Conservation (phyloP, 2,113 vertebrate species). For the Microtus oregoni region DNA sequence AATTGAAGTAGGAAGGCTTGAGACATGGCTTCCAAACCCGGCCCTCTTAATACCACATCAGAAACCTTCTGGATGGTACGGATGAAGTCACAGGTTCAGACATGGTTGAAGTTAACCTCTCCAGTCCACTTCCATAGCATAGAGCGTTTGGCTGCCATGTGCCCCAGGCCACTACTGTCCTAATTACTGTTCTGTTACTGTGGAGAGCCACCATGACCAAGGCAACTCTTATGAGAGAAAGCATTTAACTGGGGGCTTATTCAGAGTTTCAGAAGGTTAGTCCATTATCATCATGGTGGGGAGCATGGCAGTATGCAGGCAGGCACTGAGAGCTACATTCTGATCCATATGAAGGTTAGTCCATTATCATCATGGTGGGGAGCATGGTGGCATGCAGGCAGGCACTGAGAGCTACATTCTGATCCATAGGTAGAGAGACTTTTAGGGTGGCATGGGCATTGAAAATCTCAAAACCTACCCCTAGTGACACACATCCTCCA, state of each 20-base stretch:
- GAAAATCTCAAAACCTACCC: not conserved
- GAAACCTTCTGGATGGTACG: not conserved
- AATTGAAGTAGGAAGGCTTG: not conserved
- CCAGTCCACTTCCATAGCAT: too few species aligned
- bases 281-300: not conserved
- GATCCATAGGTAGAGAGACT: not conserved
- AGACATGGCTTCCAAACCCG: not conserved
- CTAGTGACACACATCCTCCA: not conserved
- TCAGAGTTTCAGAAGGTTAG: not conserved
- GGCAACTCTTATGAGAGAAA: not conserved
- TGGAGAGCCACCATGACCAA: not conserved
- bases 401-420: not conserved
- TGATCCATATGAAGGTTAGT: not conserved
- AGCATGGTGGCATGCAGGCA: not conserved
- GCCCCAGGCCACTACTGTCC: not conserved
- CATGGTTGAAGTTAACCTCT: not conserved
- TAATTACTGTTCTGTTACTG: not conserved
- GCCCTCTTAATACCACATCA: not conserved
- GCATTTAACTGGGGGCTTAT: not conserved
- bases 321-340: not conserved
- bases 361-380: not conserved
- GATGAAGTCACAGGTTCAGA: not conserved
- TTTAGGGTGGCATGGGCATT: not conserved
- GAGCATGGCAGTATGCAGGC: not conserved
- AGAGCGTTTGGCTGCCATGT: not conserved